These are phyloP conservation scores for Lepidonotus clava DNA, from an alignment of 2,888 invertebrate genomes.

Conservation along the genomic window DNA sequence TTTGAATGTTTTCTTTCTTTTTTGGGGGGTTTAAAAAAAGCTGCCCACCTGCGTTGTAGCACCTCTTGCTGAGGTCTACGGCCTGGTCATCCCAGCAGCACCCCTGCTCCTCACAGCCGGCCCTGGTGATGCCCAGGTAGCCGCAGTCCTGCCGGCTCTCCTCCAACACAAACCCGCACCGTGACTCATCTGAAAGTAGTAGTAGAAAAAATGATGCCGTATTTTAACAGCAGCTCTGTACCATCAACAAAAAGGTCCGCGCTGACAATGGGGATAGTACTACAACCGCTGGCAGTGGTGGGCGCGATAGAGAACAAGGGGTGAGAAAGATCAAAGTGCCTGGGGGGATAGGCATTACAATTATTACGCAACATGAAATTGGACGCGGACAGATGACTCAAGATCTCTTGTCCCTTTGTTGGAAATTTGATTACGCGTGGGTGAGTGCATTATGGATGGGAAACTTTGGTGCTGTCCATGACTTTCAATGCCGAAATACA, in stretches of 20 bases:
- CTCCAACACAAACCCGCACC: slow-evolving; percentile 53
- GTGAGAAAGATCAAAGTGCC: background rate
- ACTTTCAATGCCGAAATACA: too few species aligned
- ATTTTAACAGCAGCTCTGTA: background rate
- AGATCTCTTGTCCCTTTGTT: background rate
- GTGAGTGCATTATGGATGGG: too few species aligned
- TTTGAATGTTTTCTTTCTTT: too few species aligned
- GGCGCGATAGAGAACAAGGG: background rate
- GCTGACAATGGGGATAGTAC: background rate
- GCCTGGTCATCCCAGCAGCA: slow-evolving; percentile 60
- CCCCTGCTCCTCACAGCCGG: slow-evolving; percentile 44
- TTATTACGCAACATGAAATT: background rate
- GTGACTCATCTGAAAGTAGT: slow-evolving; percentile 43
- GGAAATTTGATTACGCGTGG: background rate
- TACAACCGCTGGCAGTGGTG: background rate
- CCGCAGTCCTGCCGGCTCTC: slow-evolving; percentile 20
- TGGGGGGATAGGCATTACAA: background rate
- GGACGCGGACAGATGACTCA: background rate
- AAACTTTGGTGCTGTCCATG: too few species aligned
- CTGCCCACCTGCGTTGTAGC: slow-evolving; percentile 56
- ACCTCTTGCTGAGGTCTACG: background rate
- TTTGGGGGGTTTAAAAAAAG: too few species aligned
- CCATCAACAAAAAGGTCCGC: background rate
- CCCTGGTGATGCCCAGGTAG: background rate
- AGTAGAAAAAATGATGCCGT: background rate